Evolutionary conservation across 1,140 invertebrate species (phyloP).

Genomic region (Drosophila nikananu): DNA sequence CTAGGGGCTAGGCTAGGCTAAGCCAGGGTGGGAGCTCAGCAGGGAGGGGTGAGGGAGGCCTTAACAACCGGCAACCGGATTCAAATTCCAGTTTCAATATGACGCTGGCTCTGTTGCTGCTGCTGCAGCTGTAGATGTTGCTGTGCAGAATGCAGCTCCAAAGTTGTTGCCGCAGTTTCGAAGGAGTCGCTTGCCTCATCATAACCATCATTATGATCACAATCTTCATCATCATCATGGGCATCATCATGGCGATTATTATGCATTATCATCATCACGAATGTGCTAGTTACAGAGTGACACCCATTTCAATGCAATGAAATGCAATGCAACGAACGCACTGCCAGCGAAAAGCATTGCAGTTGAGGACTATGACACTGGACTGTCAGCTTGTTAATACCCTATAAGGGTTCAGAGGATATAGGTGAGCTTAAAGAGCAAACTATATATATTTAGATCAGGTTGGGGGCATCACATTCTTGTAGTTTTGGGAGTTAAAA

Average conservation of each 20-base stretch:
- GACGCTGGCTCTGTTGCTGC: conserved; percentile 26
- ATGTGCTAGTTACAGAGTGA: conserved; percentile 74
- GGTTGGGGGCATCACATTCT: not conserved
- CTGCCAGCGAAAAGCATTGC: conserved; percentile 15
- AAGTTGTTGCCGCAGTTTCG: conserved; percentile 31
- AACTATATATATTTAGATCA: not conserved
- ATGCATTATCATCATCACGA: conserved; percentile 53
- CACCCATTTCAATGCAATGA: conserved; percentile 61
- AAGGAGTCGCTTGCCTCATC: conserved; percentile 40
- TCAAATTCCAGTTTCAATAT: conserved; percentile 73
- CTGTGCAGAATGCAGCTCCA: conserved; percentile 32
- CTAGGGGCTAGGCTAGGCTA: not conserved
- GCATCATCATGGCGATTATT: conserved; percentile 33
- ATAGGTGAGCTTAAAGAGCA: not conserved
- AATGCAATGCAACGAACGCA: conserved; percentile 36
- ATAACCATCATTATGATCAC: conserved; percentile 28
- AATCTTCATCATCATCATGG: conserved; percentile 1
- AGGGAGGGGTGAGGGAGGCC: not conserved
- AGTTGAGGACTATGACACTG: conserved; percentile 18
- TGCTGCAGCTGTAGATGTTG: conserved; percentile 1
- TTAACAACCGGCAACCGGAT: conserved; percentile 62
- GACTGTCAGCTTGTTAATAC: conserved; percentile 5
- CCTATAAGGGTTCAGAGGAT: not conserved
- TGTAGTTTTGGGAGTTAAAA: not conserved
- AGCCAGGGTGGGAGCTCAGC: too few relatives aligned